Evolutionary conservation across 1,140 invertebrate genomes (phyloP), one percentile per base, ranked within the genome.

Genomic region (Bombyx mori): DNA sequence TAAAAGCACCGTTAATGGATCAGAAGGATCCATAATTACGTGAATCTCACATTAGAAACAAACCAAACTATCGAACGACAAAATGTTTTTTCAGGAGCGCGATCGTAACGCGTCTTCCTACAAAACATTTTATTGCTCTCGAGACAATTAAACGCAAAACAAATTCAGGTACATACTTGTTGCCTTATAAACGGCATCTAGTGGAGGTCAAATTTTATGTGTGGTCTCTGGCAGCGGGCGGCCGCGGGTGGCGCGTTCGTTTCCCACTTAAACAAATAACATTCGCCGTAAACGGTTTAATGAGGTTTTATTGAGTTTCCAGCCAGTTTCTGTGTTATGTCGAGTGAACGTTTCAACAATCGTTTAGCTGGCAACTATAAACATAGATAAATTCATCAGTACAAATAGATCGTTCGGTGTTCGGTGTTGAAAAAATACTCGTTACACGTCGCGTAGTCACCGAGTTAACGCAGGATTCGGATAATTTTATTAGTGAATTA

Each of bases 201-300:
- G 51, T 58, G 66, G 54, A 66, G 72, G 68, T 73, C 66, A 68
- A 45, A 55, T 73, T 77, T 73, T 62, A 76, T 74, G 78, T 81
- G 78, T 81, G 78, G 73, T 78, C 76, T 65, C 56, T 64, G 60
- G 58, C 62, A 65, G 60, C 60, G 64, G 63, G 48, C 43, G 44
- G 12, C 58, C 63, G 62, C 68, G 65, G 68, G 69, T 70, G 69
- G 66, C 58, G 63, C 42, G 56, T 61, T 59, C 65, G 74, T 72
- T 63, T 61, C 68, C 70, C 79, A 79, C 76, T 81, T 79, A 65
- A 65, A 65, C 61, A 65, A 65, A 65, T 65, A 65, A 53, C 47
- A 65, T 52, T 56, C 59, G 59, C 54, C 45, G 53, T 57, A 54
- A 65, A 56, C 54, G 57, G 12, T 65, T 59, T 47, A 45, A 65